A percentile compares a stretch with the other conserved stretches of the same genome.
Evolutionary conservation across 1,140 invertebrate genomes (phyloP).

Genomic region (Drosophila grimshawi): DNA sequence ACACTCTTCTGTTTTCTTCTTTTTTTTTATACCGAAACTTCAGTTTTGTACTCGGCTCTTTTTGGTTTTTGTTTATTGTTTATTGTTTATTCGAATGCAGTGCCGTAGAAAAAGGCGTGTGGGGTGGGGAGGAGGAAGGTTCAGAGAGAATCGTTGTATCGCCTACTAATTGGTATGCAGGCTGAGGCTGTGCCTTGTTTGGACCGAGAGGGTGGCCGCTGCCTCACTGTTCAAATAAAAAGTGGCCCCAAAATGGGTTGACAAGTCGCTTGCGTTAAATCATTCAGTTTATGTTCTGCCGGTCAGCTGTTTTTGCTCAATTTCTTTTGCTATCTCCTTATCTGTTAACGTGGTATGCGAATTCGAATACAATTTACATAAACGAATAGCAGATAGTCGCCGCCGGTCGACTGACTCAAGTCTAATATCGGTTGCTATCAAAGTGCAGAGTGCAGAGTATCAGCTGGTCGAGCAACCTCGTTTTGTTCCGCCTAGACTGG

Average conservation of each 20-base stretch:
- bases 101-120: neutral
- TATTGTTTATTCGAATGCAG: slow-evolving; percentile 41
- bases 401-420: neutral
- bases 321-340: slow-evolving; percentile 2
- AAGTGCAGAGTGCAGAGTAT: neutral
- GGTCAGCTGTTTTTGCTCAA: slow-evolving; percentile 6
- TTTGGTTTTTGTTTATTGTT: neutral
- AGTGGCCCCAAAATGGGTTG: slow-evolving; percentile 13
- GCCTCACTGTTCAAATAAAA: neutral
- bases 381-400: no score
- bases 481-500: slow-evolving; percentile 10
- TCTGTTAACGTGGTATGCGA: neutral
- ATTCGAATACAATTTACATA: no score
- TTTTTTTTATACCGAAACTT: slow-evolving; percentile 32
- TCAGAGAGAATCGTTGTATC: neutral
- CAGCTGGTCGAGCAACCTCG: neutral
- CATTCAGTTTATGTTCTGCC: slow-evolving; percentile 24
- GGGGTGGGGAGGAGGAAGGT: neutral
- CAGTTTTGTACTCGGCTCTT: neutral
- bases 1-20: neutral
- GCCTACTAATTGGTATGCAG: slow-evolving; percentile 35
- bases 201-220: neutral
- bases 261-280: slow-evolving; percentile 18
- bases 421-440: neutral
- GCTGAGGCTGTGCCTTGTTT: neutral